A percentile compares a stretch with the other conserved stretches of the same genome.
Conservation (phyloP, 2,888 invertebrate genomes). For the Sarcophaga subvicina region DNA sequence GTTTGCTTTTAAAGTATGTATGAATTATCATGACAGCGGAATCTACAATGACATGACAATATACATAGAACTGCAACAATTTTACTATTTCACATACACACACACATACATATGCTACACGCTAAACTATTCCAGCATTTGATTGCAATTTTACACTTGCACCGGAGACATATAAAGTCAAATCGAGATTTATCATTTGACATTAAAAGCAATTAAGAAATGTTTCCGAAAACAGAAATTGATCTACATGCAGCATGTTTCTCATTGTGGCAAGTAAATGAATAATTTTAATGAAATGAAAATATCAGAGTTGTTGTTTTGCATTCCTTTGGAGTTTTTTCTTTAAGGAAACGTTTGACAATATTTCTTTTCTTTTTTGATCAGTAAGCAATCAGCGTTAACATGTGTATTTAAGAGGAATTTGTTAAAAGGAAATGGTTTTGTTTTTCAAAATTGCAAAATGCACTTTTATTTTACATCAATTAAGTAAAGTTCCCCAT, state of each 20-base stretch:
- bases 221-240: constrained; percentile 40
- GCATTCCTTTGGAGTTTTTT: neutral
- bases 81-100: constrained; percentile 45
- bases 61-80: constrained; percentile 44
- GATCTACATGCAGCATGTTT: constrained; percentile 47
- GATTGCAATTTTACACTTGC: neutral
- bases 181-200: constrained; percentile 61
- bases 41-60: constrained; percentile 53
- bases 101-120: neutral
- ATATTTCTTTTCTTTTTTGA: neutral
- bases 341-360: neutral
- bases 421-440: too few species aligned
- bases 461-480: too few species aligned
- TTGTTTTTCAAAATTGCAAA: too few species aligned
- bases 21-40: constrained; percentile 68
- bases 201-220: constrained; percentile 69
- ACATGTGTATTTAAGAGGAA: neutral
- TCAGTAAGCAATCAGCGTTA: neutral
- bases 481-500: too few species aligned
- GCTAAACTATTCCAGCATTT: neutral
- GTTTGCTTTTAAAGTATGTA: constrained; percentile 43
- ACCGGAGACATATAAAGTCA: constrained; percentile 19
- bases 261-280: neutral
- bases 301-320: constrained; percentile 28
- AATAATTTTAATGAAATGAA: constrained; percentile 48